Conservation (phyloP, 1,140 invertebrate genomes). For the Drosophila repleta region DNA sequence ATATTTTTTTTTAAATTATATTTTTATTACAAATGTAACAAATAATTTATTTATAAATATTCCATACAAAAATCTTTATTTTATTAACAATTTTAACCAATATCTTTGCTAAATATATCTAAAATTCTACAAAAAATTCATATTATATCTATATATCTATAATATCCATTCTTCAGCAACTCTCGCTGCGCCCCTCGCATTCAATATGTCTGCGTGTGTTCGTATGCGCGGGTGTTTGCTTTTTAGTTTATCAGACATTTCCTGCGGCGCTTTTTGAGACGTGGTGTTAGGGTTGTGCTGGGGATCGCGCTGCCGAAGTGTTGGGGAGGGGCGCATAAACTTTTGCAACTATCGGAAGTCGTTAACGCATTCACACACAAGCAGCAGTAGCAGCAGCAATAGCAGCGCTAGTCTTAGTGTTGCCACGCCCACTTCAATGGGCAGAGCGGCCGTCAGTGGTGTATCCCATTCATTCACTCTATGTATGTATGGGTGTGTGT, state of each 20-base stretch:
- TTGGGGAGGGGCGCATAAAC: constrained; percentile 37
- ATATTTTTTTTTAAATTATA: too few species aligned
- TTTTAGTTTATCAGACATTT: constrained; percentile 74
- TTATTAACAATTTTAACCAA: too few species aligned
- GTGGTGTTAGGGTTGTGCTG: constrained; percentile 25
- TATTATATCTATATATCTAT: too few species aligned
- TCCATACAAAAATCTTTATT: too few species aligned
- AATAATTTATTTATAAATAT: too few species aligned
- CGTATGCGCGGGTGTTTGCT: constrained; percentile 35
- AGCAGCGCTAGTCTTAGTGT: constrained; percentile 17
- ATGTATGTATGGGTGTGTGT: constrained; percentile 1
- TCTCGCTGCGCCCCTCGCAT: constrained; percentile 17
- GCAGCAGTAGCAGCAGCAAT: constrained; percentile 1
- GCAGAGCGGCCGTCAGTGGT: constrained; percentile 39
- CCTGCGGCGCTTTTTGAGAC: constrained; percentile 63
- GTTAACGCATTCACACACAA: constrained; percentile 68
- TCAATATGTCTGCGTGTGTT: not conserved
- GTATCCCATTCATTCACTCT: constrained; percentile 10
- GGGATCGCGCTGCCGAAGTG: not conserved
- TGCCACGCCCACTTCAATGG: constrained; percentile 57
- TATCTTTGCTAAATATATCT: too few species aligned
- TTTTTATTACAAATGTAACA: too few species aligned
- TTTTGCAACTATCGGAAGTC: constrained; percentile 79
- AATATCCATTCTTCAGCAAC: constrained; percentile 1
- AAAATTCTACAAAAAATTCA: too few species aligned